Base-by-base conservation (phyloP, 2,113 vertebrate genomes). In the Trochalopteron elliotii region DNA sequence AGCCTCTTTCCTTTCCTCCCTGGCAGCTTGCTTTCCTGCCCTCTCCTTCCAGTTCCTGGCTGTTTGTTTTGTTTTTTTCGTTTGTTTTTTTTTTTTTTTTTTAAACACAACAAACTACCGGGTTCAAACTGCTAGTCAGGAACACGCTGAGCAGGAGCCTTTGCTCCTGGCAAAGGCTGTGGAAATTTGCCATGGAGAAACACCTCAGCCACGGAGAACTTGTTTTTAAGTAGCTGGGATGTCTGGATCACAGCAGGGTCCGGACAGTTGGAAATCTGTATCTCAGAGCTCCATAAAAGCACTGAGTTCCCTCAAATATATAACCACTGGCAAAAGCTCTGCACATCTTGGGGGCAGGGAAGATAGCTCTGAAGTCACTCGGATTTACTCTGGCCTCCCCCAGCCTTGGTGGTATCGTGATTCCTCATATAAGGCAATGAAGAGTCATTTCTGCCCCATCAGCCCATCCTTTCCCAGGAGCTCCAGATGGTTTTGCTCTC, bases 401-500 rank as follows among this genome's bases (percentile, higher is more conserved):
- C 88, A 75, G 85, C 60, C 52, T 74, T 18, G 42, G 12, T 53
- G 57, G 18, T 31, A 8, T 55, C 44, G 2, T 22, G 30, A 70
- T 83, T 95, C 85, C 72, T 96, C 90, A 37, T 23, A 25, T 16
- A 75, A 91, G 64, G 90, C 68, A 76, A 77, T 1, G 72, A 68
- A 35, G 76, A 96, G 90, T 90, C 72, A 75, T 82, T 96, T 92
- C 88, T 96, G 90, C 90, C 88, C 90, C 61, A 47, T 33, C 93
- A 84, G 61, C 61, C 61, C 61, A 25, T 80, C 91, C 56, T 93
- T 88, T 88, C 92, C 87, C 90, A 95, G 82, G 45, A 80, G 50
- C 79, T 93, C 88, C 95, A 96, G 94, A 92, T 94, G 96, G 94
- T 90, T 94, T 93, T 93, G 92, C 90, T 90, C 91, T 80, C 53